These are phyloP conservation scores for Penaeus indicus DNA, from an alignment of 1,140 invertebrate species.

Conservation along the genomic window DNA sequence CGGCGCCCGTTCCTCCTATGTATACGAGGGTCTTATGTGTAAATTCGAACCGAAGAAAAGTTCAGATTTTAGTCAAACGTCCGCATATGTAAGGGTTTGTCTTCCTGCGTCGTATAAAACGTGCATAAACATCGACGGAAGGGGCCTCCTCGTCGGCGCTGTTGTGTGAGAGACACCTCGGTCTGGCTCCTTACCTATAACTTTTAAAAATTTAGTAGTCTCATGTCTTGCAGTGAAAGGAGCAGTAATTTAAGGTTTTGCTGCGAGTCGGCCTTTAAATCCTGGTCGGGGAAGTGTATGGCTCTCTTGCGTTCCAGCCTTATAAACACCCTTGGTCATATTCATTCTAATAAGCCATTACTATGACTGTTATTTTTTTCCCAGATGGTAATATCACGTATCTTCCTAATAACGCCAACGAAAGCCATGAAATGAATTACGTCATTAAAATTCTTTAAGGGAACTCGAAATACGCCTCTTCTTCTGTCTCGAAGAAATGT, in stretches of 20 bases:
- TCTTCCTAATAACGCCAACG: slow-evolving; percentile 45
- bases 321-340: neutral
- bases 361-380: slow-evolving; percentile 20
- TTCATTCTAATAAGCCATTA: neutral
- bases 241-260: neutral
- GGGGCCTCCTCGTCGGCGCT: too few species aligned
- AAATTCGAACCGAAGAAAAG: too few species aligned
- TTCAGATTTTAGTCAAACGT: too few species aligned
- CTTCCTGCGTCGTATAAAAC: too few species aligned
- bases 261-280: neutral
- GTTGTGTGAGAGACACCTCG: too few species aligned
- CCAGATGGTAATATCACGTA: slow-evolving; percentile 39
- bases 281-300: neutral
- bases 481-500: neutral
- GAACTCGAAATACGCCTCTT: slow-evolving; percentile 5
- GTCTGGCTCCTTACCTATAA: too few species aligned
- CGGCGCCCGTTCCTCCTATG: too few species aligned
- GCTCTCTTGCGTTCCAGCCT: slow-evolving; percentile 2
- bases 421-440: slow-evolving; percentile 46
- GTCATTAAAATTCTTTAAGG: slow-evolving; percentile 55
- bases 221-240: too few species aligned
- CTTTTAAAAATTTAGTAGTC: too few species aligned
- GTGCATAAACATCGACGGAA: too few species aligned
- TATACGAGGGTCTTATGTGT: too few species aligned
- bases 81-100: too few species aligned